Percentiles rank a stretch among this genome's conserved stretches.
Conservation (phyloP, 2,113 vertebrate species). For the Marmota monax region DNA sequence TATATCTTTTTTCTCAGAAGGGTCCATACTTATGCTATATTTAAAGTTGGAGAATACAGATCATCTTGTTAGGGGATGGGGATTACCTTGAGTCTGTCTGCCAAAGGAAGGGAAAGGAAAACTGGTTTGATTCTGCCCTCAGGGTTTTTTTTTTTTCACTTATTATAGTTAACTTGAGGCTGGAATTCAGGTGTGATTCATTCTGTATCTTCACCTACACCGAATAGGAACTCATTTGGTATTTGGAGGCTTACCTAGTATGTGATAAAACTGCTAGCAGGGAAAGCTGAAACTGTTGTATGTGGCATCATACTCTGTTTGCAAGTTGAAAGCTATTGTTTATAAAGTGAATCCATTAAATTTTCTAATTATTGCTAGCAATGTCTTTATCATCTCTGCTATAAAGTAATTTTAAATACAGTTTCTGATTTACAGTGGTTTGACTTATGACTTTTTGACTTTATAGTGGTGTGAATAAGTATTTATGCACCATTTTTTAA, state of each 20-base stretch:
- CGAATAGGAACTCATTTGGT: background rate
- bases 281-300: background rate
- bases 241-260: constrained; percentile 24
- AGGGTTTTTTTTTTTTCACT: background rate
- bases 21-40: background rate
- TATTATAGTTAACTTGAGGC: constrained; percentile 4
- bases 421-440: background rate
- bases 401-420: constrained; percentile 35
- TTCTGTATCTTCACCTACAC: background rate
- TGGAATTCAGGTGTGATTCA: background rate
- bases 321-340: constrained; percentile 33
- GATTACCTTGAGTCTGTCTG: background rate
- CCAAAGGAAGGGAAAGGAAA: background rate
- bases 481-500: background rate
- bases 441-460: background rate
- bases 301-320: background rate
- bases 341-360: constrained; percentile 16
- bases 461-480: background rate
- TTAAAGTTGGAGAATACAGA: background rate
- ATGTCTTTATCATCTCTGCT: background rate
- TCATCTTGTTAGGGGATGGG: background rate
- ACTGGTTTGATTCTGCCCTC: background rate
- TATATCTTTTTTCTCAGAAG: background rate
- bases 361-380: constrained; percentile 27
- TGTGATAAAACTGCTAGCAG: background rate